Percentiles rank a stretch among this genome's conserved stretches.
These are phyloP conservation scores for Melieria crassipennis DNA, from an alignment of 2,888 invertebrate genomes.

Conservation along the genomic window DNA sequence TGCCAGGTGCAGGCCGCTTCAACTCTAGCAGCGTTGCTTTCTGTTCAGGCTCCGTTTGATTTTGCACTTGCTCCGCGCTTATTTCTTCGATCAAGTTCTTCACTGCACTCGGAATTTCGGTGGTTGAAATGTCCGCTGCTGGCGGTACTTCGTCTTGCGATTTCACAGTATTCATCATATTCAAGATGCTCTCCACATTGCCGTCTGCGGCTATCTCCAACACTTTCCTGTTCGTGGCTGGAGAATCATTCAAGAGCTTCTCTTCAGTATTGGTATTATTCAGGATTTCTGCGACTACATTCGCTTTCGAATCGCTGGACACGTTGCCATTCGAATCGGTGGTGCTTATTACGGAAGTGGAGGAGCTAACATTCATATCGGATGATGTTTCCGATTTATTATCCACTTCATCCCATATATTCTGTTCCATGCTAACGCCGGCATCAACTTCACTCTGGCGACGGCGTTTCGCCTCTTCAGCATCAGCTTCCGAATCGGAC, in stretches of 20 bases:
- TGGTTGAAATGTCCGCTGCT: not conserved
- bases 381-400: slow-evolving; percentile 33
- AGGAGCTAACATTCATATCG: slow-evolving; percentile 40
- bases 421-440: slow-evolving; percentile 36
- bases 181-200: slow-evolving; percentile 27
- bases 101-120: not conserved
- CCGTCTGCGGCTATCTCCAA: slow-evolving; percentile 29
- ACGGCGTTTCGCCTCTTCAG: slow-evolving; percentile 34
- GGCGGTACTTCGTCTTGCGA: not conserved
- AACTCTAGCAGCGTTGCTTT: not conserved
- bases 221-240: slow-evolving; percentile 19
- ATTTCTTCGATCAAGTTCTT: slow-evolving; percentile 3
- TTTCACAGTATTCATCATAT: slow-evolving; percentile 14
- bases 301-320: slow-evolving; percentile 35
- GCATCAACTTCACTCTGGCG: slow-evolving; percentile 37
- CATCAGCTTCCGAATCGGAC: slow-evolving; percentile 56
- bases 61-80: not conserved
- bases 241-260: slow-evolving; percentile 25
- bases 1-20: not conserved
- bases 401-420: slow-evolving; percentile 46
- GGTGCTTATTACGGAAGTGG: slow-evolving; percentile 40
- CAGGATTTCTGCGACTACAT: slow-evolving; percentile 30
- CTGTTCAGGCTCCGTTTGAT: not conserved
- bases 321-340: slow-evolving; percentile 42
- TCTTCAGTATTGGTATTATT: slow-evolving; percentile 34